phyloP scores from a whole-genome alignment of 1,140 invertebrate species.

The Nephila pilipes region DNA sequence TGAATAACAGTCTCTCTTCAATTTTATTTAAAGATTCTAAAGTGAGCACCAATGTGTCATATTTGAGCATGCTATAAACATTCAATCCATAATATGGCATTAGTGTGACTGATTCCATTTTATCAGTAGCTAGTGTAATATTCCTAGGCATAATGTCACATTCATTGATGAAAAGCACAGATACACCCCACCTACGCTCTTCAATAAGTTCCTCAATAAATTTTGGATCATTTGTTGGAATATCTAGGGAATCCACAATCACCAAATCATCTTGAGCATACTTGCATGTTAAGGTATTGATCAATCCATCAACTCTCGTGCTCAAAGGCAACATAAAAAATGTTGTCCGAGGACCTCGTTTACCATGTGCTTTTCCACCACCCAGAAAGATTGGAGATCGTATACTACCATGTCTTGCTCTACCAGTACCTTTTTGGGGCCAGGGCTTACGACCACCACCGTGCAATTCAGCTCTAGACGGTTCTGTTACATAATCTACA shows the following conservation, averaged over 20 bases:
- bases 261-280: conserved; percentile 97
- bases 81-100: conserved; percentile 95
- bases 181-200: conserved; percentile 94
- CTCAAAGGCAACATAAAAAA: conserved; percentile 96
- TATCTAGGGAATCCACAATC: conserved; percentile 91
- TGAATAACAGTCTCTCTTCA: conserved; percentile 91
- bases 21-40: conserved; percentile 90
- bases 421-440: conserved; percentile 96
- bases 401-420: conserved; percentile 94
- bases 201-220: conserved; percentile 91
- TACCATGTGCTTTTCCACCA: conserved; percentile 90
- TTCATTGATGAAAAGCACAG: conserved; percentile 94
- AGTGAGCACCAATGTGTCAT: conserved; percentile 96
- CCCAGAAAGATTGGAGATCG: conserved; percentile 90
- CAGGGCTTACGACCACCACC: conserved; percentile 96
- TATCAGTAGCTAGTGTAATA: conserved; percentile 89
- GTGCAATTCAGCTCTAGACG: conserved; percentile 90
- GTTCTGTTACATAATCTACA: conserved; percentile 83
- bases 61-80: conserved; percentile 94
- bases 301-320: conserved; percentile 89
- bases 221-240: conserved; percentile 90
- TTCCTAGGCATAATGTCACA: conserved; percentile 92
- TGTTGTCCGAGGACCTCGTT: conserved; percentile 91
- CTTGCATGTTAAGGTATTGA: conserved; percentile 92
- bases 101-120: conserved; percentile 91